These are phyloP conservation scores for Siniperca knerii DNA, from an alignment of 2,113 vertebrate genomes.

Conservation along the genomic window DNA sequence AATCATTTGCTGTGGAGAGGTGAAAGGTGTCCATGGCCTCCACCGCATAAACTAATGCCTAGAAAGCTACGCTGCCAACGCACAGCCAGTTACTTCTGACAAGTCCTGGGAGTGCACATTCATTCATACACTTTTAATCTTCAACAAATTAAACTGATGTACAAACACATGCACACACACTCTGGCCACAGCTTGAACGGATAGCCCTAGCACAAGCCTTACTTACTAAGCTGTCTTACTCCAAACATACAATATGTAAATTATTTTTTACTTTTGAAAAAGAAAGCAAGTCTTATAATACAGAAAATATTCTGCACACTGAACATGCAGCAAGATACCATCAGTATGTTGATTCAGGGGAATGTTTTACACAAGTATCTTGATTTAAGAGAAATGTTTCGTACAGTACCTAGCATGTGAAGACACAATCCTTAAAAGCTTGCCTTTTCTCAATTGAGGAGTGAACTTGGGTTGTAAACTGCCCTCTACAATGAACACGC, in stretches of 20 bases:
- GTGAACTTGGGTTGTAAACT: neutral
- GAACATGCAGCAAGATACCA: neutral
- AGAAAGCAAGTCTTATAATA: neutral
- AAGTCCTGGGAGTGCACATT: neutral
- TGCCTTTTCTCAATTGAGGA: neutral
- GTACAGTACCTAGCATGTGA: neutral
- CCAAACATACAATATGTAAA: neutral
- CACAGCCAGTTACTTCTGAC: constrained; percentile 17
- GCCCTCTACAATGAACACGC: neutral
- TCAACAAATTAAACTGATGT: neutral
- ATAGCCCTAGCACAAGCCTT: neutral
- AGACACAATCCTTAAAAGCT: neutral
- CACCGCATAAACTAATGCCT: neutral
- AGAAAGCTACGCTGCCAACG: constrained; percentile 9
- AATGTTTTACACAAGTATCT: neutral
- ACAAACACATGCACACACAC: neutral
- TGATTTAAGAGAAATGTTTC: neutral
- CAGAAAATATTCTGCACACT: neutral
- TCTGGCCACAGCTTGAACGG: neutral
- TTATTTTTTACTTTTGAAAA: neutral
- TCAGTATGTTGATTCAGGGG: neutral
- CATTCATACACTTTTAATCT: constrained; percentile 1
- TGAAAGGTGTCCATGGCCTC: constrained; percentile 65
- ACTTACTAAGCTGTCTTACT: neutral
- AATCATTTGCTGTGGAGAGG: constrained; percentile 65